phyloP scores from a whole-genome alignment of 2,888 invertebrate genomes.

The Andricus curvator region DNA sequence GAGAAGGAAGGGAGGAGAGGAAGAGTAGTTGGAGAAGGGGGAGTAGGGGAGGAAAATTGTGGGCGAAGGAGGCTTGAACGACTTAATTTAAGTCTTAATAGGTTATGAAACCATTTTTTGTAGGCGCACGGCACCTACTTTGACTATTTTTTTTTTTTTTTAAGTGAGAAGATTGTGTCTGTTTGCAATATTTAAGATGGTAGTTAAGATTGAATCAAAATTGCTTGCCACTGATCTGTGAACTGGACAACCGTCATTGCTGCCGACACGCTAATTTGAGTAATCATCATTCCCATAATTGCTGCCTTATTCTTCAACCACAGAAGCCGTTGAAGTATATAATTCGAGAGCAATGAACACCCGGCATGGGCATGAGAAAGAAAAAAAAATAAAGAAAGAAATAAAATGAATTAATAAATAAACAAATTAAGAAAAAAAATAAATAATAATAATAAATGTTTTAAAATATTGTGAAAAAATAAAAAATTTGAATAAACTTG shows the following conservation, averaged over 20 bases:
- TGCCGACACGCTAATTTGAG: background rate
- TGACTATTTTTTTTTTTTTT: background rate
- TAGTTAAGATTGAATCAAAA: constrained; percentile 1
- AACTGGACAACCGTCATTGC: background rate
- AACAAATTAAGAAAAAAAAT: too few relatives aligned
- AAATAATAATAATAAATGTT: too few relatives aligned
- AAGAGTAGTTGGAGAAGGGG: too few relatives aligned
- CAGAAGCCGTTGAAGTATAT: background rate
- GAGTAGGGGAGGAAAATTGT: too few relatives aligned
- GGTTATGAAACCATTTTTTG: too few relatives aligned
- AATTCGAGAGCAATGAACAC: constrained; percentile 5
- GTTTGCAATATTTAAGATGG: background rate
- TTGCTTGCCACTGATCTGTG: background rate
- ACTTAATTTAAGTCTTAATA: too few relatives aligned
- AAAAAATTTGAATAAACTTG: too few relatives aligned
- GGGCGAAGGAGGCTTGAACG: too few relatives aligned
- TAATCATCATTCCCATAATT: background rate
- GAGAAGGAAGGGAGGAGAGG: too few relatives aligned
- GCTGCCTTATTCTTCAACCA: background rate
- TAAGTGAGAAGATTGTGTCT: background rate
- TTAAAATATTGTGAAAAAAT: background rate
- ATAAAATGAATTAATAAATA: too few relatives aligned
- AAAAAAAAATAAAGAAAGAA: too few relatives aligned
- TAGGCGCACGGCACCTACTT: too few relatives aligned
- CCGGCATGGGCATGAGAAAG: background rate